Percentiles rank a stretch among this genome's conserved stretches.
Conservation (phyloP, 1,140 invertebrate species). For the Wiebesia pumilae region DNA sequence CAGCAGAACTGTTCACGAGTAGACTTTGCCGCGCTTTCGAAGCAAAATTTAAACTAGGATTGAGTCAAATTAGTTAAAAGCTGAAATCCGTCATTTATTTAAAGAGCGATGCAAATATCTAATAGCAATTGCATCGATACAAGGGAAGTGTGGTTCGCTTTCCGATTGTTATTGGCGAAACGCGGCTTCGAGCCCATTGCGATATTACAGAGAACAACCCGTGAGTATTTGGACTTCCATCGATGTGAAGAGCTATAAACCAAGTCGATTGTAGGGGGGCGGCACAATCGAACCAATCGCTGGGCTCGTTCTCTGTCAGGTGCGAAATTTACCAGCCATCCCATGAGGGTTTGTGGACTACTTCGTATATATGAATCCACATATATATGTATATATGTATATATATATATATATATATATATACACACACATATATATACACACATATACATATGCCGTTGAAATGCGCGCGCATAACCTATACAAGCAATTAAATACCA, state of each 20-base stretch:
- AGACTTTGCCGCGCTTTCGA: not conserved
- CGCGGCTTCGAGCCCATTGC: not conserved
- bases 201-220: constrained; percentile 34
- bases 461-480: not conserved
- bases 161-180: constrained; percentile 25
- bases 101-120: constrained; percentile 25
- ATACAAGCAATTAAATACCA: constrained; percentile 20
- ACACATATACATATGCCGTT: not conserved
- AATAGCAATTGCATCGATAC: not conserved
- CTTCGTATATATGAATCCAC: not conserved
- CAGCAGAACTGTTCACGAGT: no score
- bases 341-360: constrained; percentile 38
- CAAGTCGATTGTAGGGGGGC: constrained; percentile 1
- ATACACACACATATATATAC: not conserved
- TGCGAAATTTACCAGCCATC: constrained; percentile 54
- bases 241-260: constrained; percentile 25
- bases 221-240: constrained; percentile 33
- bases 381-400: not conserved
- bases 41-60: not conserved
- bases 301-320: constrained; percentile 48
- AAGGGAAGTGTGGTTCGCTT: not conserved
- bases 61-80: constrained; percentile 50
- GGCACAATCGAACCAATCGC: constrained; percentile 44
- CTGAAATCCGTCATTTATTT: constrained; percentile 44
- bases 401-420: not conserved